Evolutionary conservation across 1,140 invertebrate genomes (phyloP).

Genomic region (Orchesella cincta): DNA sequence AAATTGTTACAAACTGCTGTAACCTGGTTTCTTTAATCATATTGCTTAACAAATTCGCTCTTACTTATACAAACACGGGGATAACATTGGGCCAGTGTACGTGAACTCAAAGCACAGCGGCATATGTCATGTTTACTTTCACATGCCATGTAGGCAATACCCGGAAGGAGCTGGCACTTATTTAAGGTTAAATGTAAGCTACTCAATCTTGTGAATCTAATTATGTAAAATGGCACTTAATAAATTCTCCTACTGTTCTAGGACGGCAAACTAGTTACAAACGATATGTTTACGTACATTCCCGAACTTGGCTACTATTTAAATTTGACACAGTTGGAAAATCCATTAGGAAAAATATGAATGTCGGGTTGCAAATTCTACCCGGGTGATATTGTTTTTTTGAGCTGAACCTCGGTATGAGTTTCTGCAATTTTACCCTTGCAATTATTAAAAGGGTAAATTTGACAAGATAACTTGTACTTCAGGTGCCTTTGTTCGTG

Average conservation of each 20-base stretch:
- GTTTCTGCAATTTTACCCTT: too few species aligned
- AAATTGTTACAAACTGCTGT: too few species aligned
- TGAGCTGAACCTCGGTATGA: not conserved
- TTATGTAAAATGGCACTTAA: too few species aligned
- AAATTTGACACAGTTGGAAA: not conserved
- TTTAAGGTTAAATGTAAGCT: not conserved
- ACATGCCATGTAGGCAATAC: not conserved
- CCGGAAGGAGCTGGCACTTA: not conserved
- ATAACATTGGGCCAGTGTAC: not conserved
- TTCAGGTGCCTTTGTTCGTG: too few species aligned
- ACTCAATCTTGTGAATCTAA: not conserved
- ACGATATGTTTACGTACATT: not conserved
- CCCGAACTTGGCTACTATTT: not conserved
- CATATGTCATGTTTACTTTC: not conserved
- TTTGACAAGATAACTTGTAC: too few species aligned
- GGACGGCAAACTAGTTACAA: not conserved
- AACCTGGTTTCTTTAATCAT: too few species aligned
- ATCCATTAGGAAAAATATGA: not conserved
- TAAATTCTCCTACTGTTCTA: too few species aligned
- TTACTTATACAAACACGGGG: not conserved
- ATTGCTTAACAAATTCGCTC: not conserved
- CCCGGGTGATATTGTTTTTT: not conserved
- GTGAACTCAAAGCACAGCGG: not conserved
- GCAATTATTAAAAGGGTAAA: too few species aligned
- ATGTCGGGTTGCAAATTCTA: conserved; percentile 9